These are phyloP conservation scores for Puffinus mauretanicus DNA, from an alignment of 2,113 vertebrate genomes.

Conservation along the genomic window DNA sequence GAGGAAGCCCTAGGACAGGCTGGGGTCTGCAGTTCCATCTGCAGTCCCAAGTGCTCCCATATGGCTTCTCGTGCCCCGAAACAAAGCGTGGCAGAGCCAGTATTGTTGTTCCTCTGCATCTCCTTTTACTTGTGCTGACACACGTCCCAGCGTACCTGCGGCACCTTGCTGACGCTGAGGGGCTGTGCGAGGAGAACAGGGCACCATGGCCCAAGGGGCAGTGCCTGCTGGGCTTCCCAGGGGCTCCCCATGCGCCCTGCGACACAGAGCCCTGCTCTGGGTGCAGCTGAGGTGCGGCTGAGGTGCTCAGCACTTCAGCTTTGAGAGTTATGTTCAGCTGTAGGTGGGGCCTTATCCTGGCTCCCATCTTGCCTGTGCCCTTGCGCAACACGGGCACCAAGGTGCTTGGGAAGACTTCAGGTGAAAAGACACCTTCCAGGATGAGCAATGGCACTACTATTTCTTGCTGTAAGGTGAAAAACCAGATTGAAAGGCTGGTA, in stretches of 20 bases:
- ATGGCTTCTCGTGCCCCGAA: not conserved
- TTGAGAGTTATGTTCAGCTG: not conserved
- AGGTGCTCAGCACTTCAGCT: not conserved
- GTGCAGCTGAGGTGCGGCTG: not conserved
- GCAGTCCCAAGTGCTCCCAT: not conserved
- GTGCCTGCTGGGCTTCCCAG: not conserved
- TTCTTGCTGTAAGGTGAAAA: not conserved
- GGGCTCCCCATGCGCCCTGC: accelerated
- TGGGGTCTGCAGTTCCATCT: not conserved
- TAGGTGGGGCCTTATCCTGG: not conserved
- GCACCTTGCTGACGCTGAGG: not conserved
- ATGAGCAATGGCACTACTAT: not conserved
- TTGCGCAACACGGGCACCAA: not conserved
- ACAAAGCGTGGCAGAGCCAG: not conserved
- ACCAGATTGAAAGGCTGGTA: not conserved
- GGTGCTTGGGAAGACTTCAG: not conserved
- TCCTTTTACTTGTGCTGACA: not conserved
- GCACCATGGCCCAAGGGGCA: no score
- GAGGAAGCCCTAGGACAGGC: not conserved
- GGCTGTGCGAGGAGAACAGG: not conserved
- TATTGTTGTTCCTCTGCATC: not conserved
- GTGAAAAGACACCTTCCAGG: not conserved
- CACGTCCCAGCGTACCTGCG: accelerated
- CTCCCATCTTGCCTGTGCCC: not conserved
- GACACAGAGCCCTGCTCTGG: not conserved